Conservation (phyloP, 2,888 invertebrate genomes). For the Cephus runcator region DNA sequence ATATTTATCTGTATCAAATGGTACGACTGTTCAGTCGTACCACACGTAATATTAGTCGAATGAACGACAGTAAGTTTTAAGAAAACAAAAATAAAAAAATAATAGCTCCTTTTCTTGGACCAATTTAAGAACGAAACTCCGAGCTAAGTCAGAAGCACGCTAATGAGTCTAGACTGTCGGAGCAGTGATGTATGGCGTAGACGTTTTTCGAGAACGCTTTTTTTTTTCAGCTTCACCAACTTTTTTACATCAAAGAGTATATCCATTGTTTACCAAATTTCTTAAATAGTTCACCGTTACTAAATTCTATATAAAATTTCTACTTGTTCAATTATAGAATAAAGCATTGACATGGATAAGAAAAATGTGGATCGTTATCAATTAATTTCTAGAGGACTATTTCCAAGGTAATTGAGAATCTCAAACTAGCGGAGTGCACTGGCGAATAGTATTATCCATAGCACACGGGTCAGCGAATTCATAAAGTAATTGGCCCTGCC, state of each 20-base stretch:
- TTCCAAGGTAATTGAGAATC: background rate
- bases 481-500: slow-evolving; percentile 4
- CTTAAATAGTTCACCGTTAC: background rate
- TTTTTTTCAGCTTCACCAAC: background rate
- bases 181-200: background rate
- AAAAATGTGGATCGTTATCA: background rate
- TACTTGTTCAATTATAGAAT: background rate
- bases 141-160: background rate
- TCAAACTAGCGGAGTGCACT: background rate
- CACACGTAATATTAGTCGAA: background rate
- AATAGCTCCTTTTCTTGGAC: background rate
- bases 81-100: background rate
- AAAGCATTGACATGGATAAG: background rate
- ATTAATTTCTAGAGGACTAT: background rate
- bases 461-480: slow-evolving; percentile 7
- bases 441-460: background rate
- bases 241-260: background rate
- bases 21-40: too few species aligned
- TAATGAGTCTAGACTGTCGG: background rate
- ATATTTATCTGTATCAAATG: too few species aligned
- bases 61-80: background rate
- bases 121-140: background rate
- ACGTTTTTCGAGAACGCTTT: background rate
- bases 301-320: background rate
- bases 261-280: background rate